Evolutionary conservation across 2,797 vertebrate genomes (phyloP).

Genomic region (Acanthurus tractus): DNA sequence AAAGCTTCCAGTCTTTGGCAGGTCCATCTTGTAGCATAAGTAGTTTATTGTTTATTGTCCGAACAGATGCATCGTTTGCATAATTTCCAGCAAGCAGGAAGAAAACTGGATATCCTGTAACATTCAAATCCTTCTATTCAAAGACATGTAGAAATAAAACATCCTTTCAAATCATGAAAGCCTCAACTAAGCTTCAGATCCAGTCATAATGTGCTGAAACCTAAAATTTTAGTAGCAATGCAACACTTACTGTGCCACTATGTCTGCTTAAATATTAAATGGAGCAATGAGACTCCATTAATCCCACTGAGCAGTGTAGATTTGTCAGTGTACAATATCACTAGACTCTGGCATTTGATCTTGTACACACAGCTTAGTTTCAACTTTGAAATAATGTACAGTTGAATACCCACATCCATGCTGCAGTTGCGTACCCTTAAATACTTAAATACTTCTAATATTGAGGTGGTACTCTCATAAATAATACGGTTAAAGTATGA

Average conservation of each 20-base stretch:
- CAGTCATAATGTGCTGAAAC: neutral
- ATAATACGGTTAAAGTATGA: neutral
- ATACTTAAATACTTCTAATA: neutral
- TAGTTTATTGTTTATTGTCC: slow-evolving; percentile 44
- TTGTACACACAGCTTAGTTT: neutral
- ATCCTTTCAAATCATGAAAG: slow-evolving; percentile 1
- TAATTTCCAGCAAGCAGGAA: slow-evolving; percentile 29
- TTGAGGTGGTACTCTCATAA: neutral
- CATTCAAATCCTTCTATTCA: slow-evolving; percentile 5
- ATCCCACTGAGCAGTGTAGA: neutral
- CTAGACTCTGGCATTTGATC: neutral
- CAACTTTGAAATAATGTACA: no score
- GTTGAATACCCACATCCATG: neutral
- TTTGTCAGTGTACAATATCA: neutral
- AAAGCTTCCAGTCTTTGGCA: slow-evolving; percentile 28
- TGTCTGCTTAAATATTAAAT: slow-evolving; percentile 30
- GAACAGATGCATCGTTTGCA: slow-evolving; percentile 48
- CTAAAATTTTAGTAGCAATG: neutral
- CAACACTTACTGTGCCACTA: neutral
- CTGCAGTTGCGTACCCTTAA: no score
- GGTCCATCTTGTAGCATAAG: slow-evolving; percentile 14
- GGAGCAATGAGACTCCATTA: slow-evolving; percentile 1
- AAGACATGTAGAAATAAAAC: neutral
- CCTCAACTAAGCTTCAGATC: neutral
- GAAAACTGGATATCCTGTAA: slow-evolving; percentile 2